phyloP scores from a whole-genome alignment of 2,797 vertebrate genomes.

The Crenuchus spilurus region DNA sequence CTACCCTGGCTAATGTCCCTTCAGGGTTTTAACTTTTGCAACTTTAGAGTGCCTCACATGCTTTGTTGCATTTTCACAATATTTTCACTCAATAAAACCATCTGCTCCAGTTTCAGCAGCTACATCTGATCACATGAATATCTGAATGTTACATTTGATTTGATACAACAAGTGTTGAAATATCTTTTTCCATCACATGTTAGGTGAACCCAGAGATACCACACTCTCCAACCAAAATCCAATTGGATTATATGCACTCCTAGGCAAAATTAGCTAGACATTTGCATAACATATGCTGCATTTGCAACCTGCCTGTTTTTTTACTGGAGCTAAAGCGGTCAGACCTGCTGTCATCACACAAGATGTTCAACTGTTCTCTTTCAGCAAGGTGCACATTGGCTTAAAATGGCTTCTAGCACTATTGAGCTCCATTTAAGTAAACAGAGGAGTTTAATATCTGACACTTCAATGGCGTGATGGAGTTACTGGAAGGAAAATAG shows the following conservation, averaged over 20 bases:
- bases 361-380: constrained; percentile 7
- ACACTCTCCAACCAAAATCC: background rate
- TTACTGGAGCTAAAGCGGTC: constrained; percentile 21
- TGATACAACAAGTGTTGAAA: constrained; percentile 1
- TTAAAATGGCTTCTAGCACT: background rate
- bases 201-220: constrained; percentile 5
- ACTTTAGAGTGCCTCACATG: too few relatives aligned
- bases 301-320: constrained; percentile 48
- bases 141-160: background rate
- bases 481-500: background rate
- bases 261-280: constrained; percentile 50
- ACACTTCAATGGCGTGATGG: background rate
- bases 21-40: too few relatives aligned
- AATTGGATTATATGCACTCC: background rate
- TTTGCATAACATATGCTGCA: constrained; percentile 54
- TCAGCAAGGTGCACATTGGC: background rate
- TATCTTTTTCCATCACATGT: background rate
- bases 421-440: background rate
- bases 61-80: too few relatives aligned
- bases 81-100: background rate
- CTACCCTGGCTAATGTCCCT: too few relatives aligned
- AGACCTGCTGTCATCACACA: constrained; percentile 4
- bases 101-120: background rate
- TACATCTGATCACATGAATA: background rate
- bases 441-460: background rate